Evolutionary conservation across 92 coral and sea anemone genomes (phyloP).

Genomic region (Scolanthus callimorphus): DNA sequence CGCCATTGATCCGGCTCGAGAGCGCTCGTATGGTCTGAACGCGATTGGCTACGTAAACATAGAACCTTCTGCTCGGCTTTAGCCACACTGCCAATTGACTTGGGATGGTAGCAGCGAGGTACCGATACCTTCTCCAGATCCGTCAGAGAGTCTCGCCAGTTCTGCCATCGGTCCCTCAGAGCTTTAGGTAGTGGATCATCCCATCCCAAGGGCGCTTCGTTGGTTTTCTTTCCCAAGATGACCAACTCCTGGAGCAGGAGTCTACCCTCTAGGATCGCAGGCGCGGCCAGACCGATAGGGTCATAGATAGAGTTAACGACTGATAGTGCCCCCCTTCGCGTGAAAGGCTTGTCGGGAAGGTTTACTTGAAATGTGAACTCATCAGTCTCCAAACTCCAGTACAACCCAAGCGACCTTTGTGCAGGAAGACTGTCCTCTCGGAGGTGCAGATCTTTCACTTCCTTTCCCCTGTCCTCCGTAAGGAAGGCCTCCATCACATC

Average conservation of each 20-base stretch:
- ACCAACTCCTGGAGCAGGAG: constrained; percentile 17
- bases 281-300: constrained; percentile 27
- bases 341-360: constrained; percentile 21
- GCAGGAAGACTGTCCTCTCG: no score
- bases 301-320: constrained; percentile 35
- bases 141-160: constrained; percentile 11
- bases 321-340: constrained; percentile 27
- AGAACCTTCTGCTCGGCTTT: constrained; percentile 21
- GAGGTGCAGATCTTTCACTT: no score
- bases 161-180: constrained; percentile 13
- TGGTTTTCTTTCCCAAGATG: constrained; percentile 5
- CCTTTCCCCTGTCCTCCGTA: no score
- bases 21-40: constrained; percentile 19
- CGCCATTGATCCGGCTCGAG: background rate
- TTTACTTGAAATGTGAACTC: constrained; percentile 20
- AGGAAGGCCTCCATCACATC: no score
- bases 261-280: constrained; percentile 17
- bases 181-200: constrained; percentile 13
- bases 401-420: no score
- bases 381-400: no score
- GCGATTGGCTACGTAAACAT: constrained; percentile 35
- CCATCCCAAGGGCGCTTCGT: constrained; percentile 9
- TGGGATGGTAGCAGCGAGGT: background rate
- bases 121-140: constrained; percentile 1
- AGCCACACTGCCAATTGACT: background rate